Evolutionary conservation across 2,113 vertebrate genomes (phyloP).

Genomic region (Myodes glareolus): DNA sequence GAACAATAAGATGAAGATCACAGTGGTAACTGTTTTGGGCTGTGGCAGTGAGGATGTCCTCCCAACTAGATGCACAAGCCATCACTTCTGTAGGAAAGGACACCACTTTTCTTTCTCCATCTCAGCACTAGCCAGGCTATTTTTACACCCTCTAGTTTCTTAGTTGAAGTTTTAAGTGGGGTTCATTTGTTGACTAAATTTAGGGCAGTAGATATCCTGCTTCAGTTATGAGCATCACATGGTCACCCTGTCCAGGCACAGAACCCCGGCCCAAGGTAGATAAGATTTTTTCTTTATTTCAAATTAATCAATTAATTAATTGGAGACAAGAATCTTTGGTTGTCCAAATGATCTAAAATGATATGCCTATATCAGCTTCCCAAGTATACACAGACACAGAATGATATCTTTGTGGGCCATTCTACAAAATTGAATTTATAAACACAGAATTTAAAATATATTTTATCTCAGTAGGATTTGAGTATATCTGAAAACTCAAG

Average conservation of each 20-base stretch:
- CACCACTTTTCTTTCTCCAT: background rate
- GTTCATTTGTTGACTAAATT: background rate
- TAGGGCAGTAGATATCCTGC: background rate
- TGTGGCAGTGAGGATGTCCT: background rate
- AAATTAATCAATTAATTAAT: background rate
- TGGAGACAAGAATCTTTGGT: background rate
- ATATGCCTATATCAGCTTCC: background rate
- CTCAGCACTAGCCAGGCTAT: background rate
- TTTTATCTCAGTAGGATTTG: constrained; percentile 22
- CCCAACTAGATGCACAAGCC: background rate
- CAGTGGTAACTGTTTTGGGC: background rate
- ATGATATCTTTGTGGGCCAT: background rate
- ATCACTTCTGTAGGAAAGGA: constrained; percentile 4
- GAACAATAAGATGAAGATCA: background rate
- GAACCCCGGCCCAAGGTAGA: background rate
- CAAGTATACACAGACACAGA: background rate
- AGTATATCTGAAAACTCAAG: background rate
- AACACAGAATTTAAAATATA: constrained; percentile 25
- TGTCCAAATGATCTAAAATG: background rate
- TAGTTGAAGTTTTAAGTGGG: constrained; percentile 29
- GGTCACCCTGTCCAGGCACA: background rate
- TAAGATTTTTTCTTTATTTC: background rate
- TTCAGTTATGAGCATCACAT: background rate
- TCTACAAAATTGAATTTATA: constrained; percentile 24
- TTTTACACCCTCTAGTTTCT: constrained; percentile 38